Evolutionary conservation across 2,113 vertebrate genomes (phyloP).

Genomic region (Sebastes fasciatus): DNA sequence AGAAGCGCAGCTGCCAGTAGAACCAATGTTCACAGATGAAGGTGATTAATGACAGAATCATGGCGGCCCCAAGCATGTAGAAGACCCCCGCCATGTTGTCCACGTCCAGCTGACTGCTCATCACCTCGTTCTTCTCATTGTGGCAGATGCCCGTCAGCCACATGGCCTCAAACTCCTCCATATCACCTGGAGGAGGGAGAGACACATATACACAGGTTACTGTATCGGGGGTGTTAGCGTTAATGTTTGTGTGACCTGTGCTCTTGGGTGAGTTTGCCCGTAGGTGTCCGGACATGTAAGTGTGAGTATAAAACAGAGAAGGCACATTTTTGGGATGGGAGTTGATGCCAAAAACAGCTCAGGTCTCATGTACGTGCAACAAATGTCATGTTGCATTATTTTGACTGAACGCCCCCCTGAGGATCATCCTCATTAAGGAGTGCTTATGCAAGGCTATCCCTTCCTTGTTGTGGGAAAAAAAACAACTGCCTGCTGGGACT

Average conservation of each 20-base stretch:
- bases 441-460: conserved; percentile 63
- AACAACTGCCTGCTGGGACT: conserved; percentile 59
- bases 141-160: conserved; percentile 99
- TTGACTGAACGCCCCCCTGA: conserved; percentile 39
- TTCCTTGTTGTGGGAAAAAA: conserved; percentile 52
- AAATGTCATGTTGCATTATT: conserved; percentile 78
- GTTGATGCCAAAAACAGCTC: conserved; percentile 61
- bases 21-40: conserved; percentile 99
- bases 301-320: conserved; percentile 33
- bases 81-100: conserved; percentile 99
- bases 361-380: conserved; percentile 69
- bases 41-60: conserved; percentile 97
- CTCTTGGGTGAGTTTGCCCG: conserved; percentile 23
- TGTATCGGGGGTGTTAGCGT: conserved; percentile 1
- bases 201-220: conserved; percentile 23
- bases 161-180: conserved; percentile 97
- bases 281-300: conserved; percentile 23
- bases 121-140: conserved; percentile 99
- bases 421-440: conserved; percentile 71
- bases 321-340: conserved; percentile 17
- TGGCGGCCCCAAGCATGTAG: conserved; percentile 99
- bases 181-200: conserved; percentile 88
- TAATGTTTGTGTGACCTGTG: conserved; percentile 29
- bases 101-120: conserved; percentile 99
- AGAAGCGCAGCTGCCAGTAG: conserved; percentile 99